Evolutionary conservation across 2,113 vertebrate species (phyloP).

Genomic region (Laterallus jamaicensis): DNA sequence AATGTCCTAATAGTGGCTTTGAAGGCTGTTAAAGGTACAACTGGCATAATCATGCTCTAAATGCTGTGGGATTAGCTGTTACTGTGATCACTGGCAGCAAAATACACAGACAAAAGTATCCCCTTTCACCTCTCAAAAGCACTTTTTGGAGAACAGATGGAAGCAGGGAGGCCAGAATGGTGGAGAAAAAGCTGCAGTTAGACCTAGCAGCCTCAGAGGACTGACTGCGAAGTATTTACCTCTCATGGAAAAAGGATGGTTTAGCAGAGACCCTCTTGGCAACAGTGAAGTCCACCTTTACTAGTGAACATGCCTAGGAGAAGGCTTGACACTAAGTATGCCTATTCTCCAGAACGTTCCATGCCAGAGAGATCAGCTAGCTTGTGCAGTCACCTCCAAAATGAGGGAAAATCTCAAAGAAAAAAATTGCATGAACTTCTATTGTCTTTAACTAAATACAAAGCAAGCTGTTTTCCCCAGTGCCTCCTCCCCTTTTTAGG

Average conservation of each 20-base stretch:
- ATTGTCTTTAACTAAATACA: background rate
- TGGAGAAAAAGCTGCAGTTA: background rate
- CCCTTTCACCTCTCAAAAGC: background rate
- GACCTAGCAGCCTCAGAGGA: background rate
- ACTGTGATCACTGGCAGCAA: slow-evolving; percentile 21
- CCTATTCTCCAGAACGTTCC: background rate
- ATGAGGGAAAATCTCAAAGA: background rate
- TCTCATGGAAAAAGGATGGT: background rate
- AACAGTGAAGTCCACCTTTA: background rate
- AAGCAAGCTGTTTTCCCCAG: background rate
- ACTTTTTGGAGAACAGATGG: background rate
- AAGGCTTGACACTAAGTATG: background rate
- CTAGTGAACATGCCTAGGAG: background rate
- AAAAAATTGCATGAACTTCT: background rate
- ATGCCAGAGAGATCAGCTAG: background rate
- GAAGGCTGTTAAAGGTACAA: background rate
- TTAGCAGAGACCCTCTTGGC: background rate
- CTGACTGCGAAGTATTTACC: background rate
- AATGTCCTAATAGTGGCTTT: background rate
- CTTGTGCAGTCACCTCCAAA: background rate
- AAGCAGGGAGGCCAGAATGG: background rate
- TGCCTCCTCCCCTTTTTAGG: background rate
- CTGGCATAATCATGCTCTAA: slow-evolving; percentile 4
- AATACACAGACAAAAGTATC: background rate
- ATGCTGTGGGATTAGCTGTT: slow-evolving; percentile 37